Conservation (phyloP, 2,113 vertebrate species). For the Zapornia atra region DNA sequence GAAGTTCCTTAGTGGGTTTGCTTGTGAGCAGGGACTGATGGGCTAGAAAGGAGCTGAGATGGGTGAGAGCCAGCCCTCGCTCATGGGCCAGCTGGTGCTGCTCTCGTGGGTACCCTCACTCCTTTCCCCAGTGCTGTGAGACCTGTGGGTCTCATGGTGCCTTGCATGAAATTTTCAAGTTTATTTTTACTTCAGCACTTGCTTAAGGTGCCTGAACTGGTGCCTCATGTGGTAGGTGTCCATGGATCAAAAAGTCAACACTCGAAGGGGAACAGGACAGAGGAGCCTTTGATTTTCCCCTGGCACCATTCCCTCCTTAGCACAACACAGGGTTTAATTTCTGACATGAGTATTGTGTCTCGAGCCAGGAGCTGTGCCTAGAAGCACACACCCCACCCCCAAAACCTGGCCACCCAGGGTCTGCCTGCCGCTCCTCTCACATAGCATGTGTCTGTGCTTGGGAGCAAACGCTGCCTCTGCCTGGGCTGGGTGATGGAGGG, state of each 20-base stretch:
- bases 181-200: neutral
- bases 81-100: rapidly evolving
- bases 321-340: neutral
- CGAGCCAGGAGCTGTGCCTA: rapidly evolving
- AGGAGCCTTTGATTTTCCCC: neutral
- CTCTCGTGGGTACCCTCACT: neutral
- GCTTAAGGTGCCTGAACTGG: neutral
- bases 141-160: rapidly evolving
- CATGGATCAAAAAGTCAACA: neutral
- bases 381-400: neutral
- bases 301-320: neutral
- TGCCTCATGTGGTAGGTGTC: neutral
- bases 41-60: neutral
- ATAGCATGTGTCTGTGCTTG: rapidly evolving
- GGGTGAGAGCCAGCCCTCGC: rapidly evolving
- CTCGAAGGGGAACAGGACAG: rapidly evolving
- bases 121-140: neutral
- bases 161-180: neutral
- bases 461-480: neutral
- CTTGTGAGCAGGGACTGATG: neutral
- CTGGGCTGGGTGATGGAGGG: rapidly evolving
- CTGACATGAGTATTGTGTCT: neutral
- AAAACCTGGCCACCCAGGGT: neutral
- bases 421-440: neutral
- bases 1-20: neutral